Evolutionary conservation across 2,888 invertebrate genomes (phyloP), one percentile per base, ranked within the genome.

Genomic region (Abrostola triplasia): DNA sequence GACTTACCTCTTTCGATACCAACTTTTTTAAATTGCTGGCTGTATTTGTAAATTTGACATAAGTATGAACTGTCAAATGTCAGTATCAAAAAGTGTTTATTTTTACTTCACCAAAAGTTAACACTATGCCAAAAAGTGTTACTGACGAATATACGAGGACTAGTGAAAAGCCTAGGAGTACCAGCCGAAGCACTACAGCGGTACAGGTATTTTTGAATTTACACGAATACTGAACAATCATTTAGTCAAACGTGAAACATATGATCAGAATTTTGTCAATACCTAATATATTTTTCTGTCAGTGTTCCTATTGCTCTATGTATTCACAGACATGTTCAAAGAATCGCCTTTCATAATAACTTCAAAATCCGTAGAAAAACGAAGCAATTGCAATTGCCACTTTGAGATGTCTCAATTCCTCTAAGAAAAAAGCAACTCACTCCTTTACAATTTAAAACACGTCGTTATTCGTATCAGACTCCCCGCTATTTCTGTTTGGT

Each of bases 111-210:
- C 12, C 0, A 8, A 13, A 13, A 54, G 52, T 57, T 57, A 59
- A 56, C 47, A 67, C 67, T 38, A 90, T 89, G 89, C 42, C 82
- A 2, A 89, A 84, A 70, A 89, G 85, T 61, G 73, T 71, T 0
- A 82, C 83, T 0, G 89, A 88, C 5, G 86, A 88, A 0, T 80
- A 73, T 40, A 80, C 85, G 0, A 88, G 84, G 57, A 80, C 85
- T 0, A 85, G 75, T 40, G 90, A 88, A 0, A 91, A 88, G 38
- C 70, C 80, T 0, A 82, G 88, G 7, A 89, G 89, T 51, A 66
- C 67, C 0, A 88, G 89, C 52, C 77, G 81, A 1, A 85, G 86
- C 50, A 83, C 87, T 0, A 52, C 57, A 9, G 50, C 13, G 4
- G 42, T 70, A 11, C 73, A 70, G 57, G 80, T 77, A 24, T 24